phyloP scores from a whole-genome alignment of 1,140 invertebrate genomes.

The Microplitis demolitor region DNA sequence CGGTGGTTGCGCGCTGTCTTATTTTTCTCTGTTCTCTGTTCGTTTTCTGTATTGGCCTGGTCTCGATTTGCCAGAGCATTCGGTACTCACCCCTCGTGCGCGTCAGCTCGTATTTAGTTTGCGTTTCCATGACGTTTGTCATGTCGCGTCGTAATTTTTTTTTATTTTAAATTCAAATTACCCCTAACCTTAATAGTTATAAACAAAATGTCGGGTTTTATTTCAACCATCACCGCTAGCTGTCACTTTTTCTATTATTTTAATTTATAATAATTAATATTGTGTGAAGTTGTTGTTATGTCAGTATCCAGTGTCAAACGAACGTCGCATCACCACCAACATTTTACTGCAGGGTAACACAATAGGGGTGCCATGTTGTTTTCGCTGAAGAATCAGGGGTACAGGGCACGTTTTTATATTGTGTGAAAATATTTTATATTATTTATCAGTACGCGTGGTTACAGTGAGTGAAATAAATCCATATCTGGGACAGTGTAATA shows the following conservation, averaged over 20 bases:
- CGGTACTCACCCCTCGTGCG: neutral
- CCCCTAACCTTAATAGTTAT: too few species aligned
- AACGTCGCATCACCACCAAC: too few species aligned
- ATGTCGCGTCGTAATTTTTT: neutral
- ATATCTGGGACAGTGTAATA: neutral
- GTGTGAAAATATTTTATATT: neutral
- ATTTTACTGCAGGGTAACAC: neutral
- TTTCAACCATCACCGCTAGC: neutral
- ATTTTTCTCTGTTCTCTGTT: too few species aligned
- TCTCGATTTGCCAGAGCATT: neutral
- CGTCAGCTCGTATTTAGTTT: neutral
- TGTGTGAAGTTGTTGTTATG: neutral
- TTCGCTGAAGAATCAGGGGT: too few species aligned
- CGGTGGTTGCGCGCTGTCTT: too few species aligned
- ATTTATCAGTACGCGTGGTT: neutral
- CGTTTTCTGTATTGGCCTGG: too few species aligned
- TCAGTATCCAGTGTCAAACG: neutral
- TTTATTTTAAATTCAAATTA: neutral
- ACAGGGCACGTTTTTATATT: neutral
- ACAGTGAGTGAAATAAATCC: slow-evolving; percentile 1
- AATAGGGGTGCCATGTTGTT: neutral
- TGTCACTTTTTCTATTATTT: neutral
- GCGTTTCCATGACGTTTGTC: neutral
- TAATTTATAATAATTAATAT: neutral
- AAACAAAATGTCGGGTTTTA: too few species aligned